Evolutionary conservation across 1,140 invertebrate species (phyloP), one percentile per base, ranked within the genome.

Genomic region (Drosophila nebulosa): DNA sequence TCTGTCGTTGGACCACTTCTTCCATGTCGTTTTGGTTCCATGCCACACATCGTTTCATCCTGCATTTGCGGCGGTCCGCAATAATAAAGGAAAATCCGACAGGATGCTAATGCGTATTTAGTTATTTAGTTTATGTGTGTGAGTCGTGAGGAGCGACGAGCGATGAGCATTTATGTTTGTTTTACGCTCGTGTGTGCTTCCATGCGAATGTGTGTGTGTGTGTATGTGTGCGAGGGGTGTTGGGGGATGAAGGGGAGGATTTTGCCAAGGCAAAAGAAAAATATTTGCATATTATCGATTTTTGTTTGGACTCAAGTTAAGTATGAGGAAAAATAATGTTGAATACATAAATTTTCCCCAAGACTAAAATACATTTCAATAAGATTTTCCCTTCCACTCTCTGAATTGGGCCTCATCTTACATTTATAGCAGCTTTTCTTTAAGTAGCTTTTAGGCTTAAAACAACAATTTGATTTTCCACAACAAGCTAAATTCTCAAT

Each of bases 61-160:
- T 67, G 51, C 64, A 65, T 36, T 32, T 57, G 57, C 51, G 61
- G 73, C 59, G 66, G 60, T 46, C 70, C 67, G 75, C 83, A 81
- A 86, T 88, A 88, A 86, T 81, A 78, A 84, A 83, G 67, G 83
- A 88, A 86, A 86, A 86, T 88, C 83, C 83, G 83, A 86, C 81
- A 88, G 81, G 83, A 86, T 86, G 81, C 81, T 86, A 86, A 86
- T 86, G 81, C 81, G 81, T 86, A 86, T 86, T 86, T 86, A 88
- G 81, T 86, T 86, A 86, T 86, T 86, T 86, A 75, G 74, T 75
- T 83, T 71, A 68, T 85, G 61, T 52, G 50, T 52, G 35, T 60
- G 69, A 18, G 70, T 24, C 52, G 30, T 56, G 64, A 26, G 26
- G 69, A 12, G 27, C 42, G 56, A 67, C 55, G 66, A 60, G 76